phyloP scores from a whole-genome alignment of 2,888 invertebrate species.

The Andrena dorsata region DNA sequence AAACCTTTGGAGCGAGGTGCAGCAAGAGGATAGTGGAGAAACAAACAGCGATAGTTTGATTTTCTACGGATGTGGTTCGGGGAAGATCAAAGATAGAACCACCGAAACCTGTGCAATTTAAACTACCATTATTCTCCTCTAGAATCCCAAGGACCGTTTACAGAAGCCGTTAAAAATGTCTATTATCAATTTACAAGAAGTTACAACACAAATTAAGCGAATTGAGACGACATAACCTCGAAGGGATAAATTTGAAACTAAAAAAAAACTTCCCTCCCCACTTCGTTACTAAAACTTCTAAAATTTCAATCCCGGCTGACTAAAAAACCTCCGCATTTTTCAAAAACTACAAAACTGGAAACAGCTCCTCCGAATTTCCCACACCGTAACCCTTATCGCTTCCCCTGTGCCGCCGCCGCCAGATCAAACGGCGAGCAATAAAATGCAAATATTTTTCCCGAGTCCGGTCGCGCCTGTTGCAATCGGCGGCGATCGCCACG shows the following conservation, averaged over 20 bases:
- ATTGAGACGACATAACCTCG: no score
- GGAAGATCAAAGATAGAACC: neutral
- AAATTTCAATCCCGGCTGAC: neutral
- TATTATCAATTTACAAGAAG: no score
- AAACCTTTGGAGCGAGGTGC: neutral
- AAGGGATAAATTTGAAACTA: no score
- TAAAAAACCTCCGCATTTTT: neutral
- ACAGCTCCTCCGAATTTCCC: neutral
- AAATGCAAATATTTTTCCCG: slow-evolving; percentile 5
- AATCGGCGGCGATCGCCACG: no score
- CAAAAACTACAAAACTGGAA: neutral
- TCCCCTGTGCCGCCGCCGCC: neutral
- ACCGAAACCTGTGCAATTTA: neutral
- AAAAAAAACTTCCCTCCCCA: no score
- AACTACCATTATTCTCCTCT: neutral
- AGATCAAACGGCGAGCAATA: neutral
- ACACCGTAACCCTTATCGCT: neutral
- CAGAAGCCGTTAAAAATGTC: no score
- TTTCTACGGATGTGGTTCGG: neutral
- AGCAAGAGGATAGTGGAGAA: neutral
- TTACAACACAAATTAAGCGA: no score
- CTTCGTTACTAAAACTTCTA: neutral
- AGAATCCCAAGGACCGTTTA: neutral
- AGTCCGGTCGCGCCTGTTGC: neutral
- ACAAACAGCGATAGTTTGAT: slow-evolving; percentile 9